A percentile compares a stretch with the other conserved stretches of the same genome.
Evolutionary conservation across 2,113 vertebrate species (phyloP).

Genomic region (Porphyrio hochstetteri): DNA sequence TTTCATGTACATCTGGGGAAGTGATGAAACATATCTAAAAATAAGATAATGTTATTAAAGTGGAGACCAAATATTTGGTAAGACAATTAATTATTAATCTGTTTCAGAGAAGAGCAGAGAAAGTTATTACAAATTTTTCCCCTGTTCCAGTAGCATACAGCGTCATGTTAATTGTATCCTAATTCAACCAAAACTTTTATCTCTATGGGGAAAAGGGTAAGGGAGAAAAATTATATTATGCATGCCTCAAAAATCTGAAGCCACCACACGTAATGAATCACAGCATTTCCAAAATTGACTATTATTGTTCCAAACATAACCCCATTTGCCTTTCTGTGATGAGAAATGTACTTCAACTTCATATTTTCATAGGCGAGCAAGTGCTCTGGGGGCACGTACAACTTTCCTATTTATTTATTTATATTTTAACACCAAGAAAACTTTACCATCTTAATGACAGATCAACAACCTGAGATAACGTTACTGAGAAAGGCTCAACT

Average conservation of each 20-base stretch:
- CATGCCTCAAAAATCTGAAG: slow-evolving; percentile 39
- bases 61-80: not conserved
- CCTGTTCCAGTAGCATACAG: not conserved
- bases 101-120: not conserved
- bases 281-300: slow-evolving; percentile 26
- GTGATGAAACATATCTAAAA: not conserved
- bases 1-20: not conserved
- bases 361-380: not conserved
- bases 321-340: not conserved
- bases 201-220: not conserved
- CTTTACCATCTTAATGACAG: not conserved
- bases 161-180: not conserved
- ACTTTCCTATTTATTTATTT: slow-evolving; percentile 4
- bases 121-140: not conserved
- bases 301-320: not conserved
- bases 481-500: not conserved
- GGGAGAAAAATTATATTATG: not conserved
- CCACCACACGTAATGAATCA: not conserved
- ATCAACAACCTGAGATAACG: slow-evolving; percentile 1
- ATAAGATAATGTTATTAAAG: not conserved
- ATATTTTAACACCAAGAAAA: not conserved
- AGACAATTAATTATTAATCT: not conserved
- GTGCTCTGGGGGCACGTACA: not conserved
- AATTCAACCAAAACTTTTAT: not conserved
- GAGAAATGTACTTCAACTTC: not conserved